phyloP scores from a whole-genome alignment of 2,797 vertebrate species.

The Todus mexicanus region DNA sequence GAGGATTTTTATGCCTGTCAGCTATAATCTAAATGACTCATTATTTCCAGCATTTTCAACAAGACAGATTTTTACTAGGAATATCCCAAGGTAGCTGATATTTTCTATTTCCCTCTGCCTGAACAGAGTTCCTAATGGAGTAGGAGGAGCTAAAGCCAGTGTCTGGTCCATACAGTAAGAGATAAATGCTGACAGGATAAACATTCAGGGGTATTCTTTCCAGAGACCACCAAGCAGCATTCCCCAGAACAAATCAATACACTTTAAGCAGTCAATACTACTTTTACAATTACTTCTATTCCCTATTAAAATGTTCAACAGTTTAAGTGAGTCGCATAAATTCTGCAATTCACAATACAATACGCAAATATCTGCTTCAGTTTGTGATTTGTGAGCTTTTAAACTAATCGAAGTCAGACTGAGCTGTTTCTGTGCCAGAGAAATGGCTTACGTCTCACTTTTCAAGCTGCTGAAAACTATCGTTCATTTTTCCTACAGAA shows the following conservation, averaged over 20 bases:
- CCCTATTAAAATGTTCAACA: neutral
- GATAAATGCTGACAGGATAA: neutral
- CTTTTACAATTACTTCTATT: neutral
- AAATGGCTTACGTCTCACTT: neutral
- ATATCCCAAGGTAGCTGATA: neutral
- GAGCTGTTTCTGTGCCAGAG: neutral
- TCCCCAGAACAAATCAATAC: neutral
- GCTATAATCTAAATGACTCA: neutral
- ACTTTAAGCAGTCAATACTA: neutral
- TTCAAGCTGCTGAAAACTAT: neutral
- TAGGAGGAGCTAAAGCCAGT: neutral
- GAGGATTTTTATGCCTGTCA: neutral
- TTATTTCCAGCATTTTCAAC: neutral
- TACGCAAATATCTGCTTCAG: neutral
- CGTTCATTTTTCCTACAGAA: rapidly evolving
- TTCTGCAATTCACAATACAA: neutral
- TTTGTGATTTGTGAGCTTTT: neutral
- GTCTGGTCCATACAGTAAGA: neutral
- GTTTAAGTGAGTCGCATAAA: neutral
- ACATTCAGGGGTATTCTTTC: neutral
- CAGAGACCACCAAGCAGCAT: neutral
- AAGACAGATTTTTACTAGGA: neutral
- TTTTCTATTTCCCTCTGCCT: neutral
- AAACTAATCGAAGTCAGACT: neutral
- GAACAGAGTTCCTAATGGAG: neutral